Base-by-base conservation (phyloP, 2,113 vertebrate genomes). In the Xerus inauris region DNA sequence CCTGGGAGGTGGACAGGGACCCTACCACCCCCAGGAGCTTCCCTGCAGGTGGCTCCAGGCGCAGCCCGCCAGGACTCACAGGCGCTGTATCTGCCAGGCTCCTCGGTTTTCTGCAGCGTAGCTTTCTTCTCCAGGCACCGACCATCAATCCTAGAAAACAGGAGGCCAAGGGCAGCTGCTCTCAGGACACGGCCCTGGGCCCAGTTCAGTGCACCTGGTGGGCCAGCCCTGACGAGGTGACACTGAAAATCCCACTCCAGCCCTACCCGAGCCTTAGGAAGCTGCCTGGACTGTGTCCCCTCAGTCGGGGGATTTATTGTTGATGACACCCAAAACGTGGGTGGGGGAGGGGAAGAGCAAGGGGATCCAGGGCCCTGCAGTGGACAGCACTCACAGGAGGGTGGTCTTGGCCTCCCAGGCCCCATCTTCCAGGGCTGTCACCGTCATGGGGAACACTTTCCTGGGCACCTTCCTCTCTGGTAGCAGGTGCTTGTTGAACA, bases 351-450 rank as follows among this genome's bases (percentile, higher is more conserved):
- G 38, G 26, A 16, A n/a, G 17, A 35, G 57, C 19, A 26, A 59
- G 40, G 6, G 6, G 30, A 3, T 40, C 12, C 4, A 13, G 14
- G 17, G n/a, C n/a, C n/a, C n/a, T n/a, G n/a, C n/a, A n/a, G n/a
- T n/a, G n/a, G n/a, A n/a, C n/a, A n/a, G n/a, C 28, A 94, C 82
- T 26, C 76, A 94, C 95, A 38, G 6, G 16, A 76, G 6, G 51
- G 6, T 42, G 30, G 91, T 0, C 0, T 7, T 69, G 76, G 2
- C 5, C 42, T 87, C 82, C 87, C 75, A 5, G 67, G 49, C 3
- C 6, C 47, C 87, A 0, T 1, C 4, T 12, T 65, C 73, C 28
- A 96, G 45, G 16, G 57, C 28, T 24, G 28, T 83, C 1, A 94
- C 0, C 0, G 0, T 87, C 59, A 77, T 4, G 4, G 92, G 95